Conservation (phyloP, 2,113 vertebrate species). For the Junco hyemalis region DNA sequence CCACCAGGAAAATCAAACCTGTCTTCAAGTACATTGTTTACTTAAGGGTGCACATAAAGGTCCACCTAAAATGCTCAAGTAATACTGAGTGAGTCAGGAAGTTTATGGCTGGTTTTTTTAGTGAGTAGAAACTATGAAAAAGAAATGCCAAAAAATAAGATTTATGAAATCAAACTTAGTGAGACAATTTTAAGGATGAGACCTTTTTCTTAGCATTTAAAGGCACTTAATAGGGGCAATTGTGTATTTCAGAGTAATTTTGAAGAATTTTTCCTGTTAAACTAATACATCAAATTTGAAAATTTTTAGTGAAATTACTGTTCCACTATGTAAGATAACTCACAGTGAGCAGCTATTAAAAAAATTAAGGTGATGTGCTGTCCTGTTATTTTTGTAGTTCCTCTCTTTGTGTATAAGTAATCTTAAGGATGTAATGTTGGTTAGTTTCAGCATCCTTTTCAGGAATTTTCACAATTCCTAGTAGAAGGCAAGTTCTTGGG, state of each 20-base stretch:
- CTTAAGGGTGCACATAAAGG: not conserved
- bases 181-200: not conserved
- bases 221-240: not conserved
- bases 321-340: not conserved
- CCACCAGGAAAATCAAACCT: not conserved
- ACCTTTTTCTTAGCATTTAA: not conserved
- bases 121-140: not conserved
- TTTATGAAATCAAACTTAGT: not conserved
- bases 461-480: not conserved
- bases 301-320: not conserved
- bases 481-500: not conserved
- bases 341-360: not conserved
- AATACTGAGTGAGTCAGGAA: not conserved
- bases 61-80: not conserved
- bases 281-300: not conserved
- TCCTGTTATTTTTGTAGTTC: not conserved
- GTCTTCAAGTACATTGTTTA: not conserved
- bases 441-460: not conserved
- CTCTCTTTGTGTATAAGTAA: not conserved
- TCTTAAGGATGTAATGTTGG: rapidly evolving
- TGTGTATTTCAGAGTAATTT: not conserved
- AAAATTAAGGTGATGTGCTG: not conserved
- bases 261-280: not conserved
- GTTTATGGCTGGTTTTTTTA: not conserved
- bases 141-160: not conserved